phyloP scores from a whole-genome alignment of 2,113 vertebrate species.

The Eira barbara region DNA sequence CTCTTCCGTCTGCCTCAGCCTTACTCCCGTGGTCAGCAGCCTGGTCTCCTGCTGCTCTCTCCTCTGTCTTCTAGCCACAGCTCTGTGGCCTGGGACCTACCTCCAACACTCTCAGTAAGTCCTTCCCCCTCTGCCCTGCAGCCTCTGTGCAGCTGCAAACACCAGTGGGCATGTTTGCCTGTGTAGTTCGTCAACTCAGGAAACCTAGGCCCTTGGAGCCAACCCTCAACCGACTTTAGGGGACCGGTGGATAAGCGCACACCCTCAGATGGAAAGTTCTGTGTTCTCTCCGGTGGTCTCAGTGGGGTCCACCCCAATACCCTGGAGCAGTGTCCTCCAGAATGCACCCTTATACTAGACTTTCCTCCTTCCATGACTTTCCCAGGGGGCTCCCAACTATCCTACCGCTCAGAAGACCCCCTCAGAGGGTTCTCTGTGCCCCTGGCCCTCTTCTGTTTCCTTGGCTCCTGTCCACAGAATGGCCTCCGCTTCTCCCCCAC shows the following conservation, averaged over 20 bases:
- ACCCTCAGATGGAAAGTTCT: not conserved
- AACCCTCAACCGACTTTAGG: not conserved
- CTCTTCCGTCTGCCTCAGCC: not conserved
- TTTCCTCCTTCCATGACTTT: not conserved
- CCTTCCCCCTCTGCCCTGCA: not conserved
- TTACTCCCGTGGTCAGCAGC: not conserved
- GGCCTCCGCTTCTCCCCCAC: not conserved
- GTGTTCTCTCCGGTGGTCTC: not conserved
- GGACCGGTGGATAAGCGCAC: not conserved
- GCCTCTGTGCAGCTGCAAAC: not conserved
- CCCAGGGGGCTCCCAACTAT: not conserved
- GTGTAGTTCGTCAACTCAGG: not conserved
- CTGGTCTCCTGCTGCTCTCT: not conserved
- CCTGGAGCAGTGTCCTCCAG: not conserved
- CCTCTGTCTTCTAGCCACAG: not conserved
- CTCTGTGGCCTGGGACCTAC: not conserved
- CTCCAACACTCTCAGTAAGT: not conserved
- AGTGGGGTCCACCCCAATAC: not conserved
- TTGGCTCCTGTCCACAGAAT: not conserved
- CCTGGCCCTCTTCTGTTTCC: not conserved
- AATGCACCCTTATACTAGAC: not conserved
- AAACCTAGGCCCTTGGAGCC: not conserved
- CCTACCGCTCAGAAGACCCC: not conserved
- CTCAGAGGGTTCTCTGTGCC: not conserved
- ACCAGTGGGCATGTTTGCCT: accelerated